A percentile compares a stretch with the other conserved stretches of the same genome.
Conservation (phyloP, 1,140 invertebrate species). For the Elysia chlorotica region DNA sequence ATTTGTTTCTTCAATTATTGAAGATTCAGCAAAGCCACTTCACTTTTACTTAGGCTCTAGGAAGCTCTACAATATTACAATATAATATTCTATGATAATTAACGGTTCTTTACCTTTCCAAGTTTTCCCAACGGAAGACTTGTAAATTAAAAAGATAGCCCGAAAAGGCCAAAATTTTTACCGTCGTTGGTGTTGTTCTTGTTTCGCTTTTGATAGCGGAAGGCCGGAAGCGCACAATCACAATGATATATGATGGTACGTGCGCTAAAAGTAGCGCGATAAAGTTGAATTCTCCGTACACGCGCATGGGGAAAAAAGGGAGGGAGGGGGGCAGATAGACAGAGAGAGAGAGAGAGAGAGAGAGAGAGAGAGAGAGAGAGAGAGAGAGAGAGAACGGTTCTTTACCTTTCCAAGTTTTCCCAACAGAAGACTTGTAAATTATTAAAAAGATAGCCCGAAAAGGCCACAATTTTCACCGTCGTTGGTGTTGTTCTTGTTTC, state of each 20-base stretch:
- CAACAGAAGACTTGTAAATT: not conserved
- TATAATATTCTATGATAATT: not conserved
- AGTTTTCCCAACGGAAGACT: not conserved
- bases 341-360: not conserved
- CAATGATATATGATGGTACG: slow-evolving; percentile 6
- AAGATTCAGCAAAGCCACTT: too few relatives aligned
- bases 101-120: too few relatives aligned
- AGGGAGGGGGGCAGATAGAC: not conserved
- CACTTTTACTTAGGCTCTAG: not conserved
- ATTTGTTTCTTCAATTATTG: too few relatives aligned
- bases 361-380: not conserved
- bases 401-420: not conserved
- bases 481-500: not conserved
- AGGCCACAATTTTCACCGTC: not conserved
- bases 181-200: not conserved
- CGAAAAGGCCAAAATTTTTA: not conserved
- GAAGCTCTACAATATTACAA: not conserved
- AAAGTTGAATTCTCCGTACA: too few relatives aligned
- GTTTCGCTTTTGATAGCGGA: not conserved
- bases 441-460: not conserved
- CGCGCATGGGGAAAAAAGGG: not conserved
- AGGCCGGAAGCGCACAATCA: not conserved
- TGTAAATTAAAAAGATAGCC: not conserved
- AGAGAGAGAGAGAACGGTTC: too few relatives aligned
- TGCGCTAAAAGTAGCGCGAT: slow-evolving; percentile 2